A percentile compares a stretch with the other conserved stretches of the same genome.
These are phyloP conservation scores for Leptobrachium ailaonicum DNA, from an alignment of 2,113 vertebrate species.

Conservation along the genomic window DNA sequence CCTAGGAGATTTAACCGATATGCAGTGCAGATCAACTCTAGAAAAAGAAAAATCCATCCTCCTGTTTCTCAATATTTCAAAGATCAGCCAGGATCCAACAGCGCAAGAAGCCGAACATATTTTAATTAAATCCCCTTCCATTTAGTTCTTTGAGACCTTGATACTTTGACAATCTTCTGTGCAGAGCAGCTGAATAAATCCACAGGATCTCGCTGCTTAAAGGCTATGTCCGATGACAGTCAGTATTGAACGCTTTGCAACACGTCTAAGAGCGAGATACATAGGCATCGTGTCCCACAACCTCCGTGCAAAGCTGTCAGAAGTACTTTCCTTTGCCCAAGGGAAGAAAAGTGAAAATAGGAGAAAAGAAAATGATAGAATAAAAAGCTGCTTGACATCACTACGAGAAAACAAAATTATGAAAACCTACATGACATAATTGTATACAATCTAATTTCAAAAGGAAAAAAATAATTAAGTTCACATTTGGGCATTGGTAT, in stretches of 20 bases:
- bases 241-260: slow-evolving; percentile 3
- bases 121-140: background rate
- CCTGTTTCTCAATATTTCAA: slow-evolving; percentile 10
- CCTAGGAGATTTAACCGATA: slow-evolving; percentile 4
- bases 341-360: background rate
- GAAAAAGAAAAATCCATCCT: background rate
- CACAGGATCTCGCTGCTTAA: slow-evolving; percentile 34
- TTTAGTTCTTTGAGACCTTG: background rate
- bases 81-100: background rate
- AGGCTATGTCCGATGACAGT: slow-evolving; percentile 8
- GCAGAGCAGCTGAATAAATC: slow-evolving; percentile 31
- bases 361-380: background rate
- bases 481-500: slow-evolving; percentile 49
- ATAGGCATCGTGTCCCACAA: background rate
- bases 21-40: slow-evolving; percentile 31
- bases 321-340: slow-evolving; percentile 12
- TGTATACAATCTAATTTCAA: slow-evolving; percentile 60
- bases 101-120: background rate
- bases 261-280: background rate
- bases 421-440: slow-evolving; percentile 74
- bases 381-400: background rate
- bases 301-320: background rate
- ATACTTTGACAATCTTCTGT: background rate
- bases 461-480: slow-evolving; percentile 54
- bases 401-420: slow-evolving; percentile 58